Evolutionary conservation across 1,140 invertebrate genomes (phyloP), one percentile per base, ranked within the genome.

Genomic region (Cepaea nemoralis): DNA sequence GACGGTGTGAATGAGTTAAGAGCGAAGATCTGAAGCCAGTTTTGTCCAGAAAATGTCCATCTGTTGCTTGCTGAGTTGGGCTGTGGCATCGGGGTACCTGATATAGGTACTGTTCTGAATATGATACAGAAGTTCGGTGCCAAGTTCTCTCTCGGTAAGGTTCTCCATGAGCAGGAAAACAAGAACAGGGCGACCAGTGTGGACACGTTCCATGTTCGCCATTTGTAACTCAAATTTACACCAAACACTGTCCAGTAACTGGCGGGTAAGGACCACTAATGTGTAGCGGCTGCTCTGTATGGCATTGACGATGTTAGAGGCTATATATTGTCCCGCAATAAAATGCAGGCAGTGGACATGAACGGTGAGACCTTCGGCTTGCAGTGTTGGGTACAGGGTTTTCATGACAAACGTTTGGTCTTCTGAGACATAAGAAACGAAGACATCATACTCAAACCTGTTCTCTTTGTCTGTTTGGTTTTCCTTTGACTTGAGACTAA

Each of bases 221-320:
- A 84, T 85, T 19, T 84, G 73, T 45, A 86, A 92, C 86, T 95
- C 94, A 93, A 94, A 94, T 50, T 92, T 84, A 85, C 94, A 95
- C 94, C 94, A 95, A 39, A 94, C 92, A n/a, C 94, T 94, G 80
- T 92, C 92, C 0, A 93, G 91, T 88, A 94, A 94, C 67, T 91
- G 90, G 83, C 94, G 92, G 76, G 93, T 94, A 40, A 95, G 91
- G 19, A 95, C 88, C 45, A 94, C 88, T 50, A 95, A 88, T 19
- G 94, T 93, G 88, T 93, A 93, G 59, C 93, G 92, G 86, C 94
- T 94, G 63, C 92, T 90, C 31, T 93, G 91, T 66, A 95, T 93
- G 83, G 93, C 93, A 66, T 91, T 91, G 31, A 94, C 87, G 66
- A 95, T 93, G 82, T 93, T 93, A 83, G 94, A 93, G 0, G 93